Evolutionary conservation across 2,888 invertebrate species (phyloP), one percentile per base, ranked within the genome.

Genomic region (Drosophila testacea): DNA sequence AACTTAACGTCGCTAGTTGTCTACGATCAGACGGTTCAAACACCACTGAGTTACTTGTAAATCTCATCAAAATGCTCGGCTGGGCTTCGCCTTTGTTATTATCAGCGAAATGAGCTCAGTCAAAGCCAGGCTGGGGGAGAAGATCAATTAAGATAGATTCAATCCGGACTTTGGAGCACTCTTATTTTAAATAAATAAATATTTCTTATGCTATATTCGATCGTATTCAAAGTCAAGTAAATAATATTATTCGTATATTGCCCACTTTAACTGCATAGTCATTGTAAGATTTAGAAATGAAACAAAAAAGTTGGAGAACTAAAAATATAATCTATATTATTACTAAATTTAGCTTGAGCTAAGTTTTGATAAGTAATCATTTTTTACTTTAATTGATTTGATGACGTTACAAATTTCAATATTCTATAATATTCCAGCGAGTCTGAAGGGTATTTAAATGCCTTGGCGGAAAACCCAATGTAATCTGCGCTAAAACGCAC

Each of bases 1-100:
- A 39, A 39, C 38, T 41, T 30, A 56, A 50, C 46, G 34, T 48
- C 52, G 65, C 38, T 32, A 39, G 41, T 48, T 63, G 63, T 16
- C 50, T 28, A 48, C 67, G 63, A 51, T 57, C 66, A 61, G 48
- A 55, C 80, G 59, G 51, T 64, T 75, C 63, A 61, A 52, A 66
- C 44, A 55, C 63, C 62, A 85, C 83, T 83, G 69, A 83, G 42
- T 42, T 44, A 46, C 42, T 59, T 60, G 36, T 55, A 46, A 55
- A 63, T 71, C 65, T 34, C 62, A 32, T 39, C 46, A 36, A 55
- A 55, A 73, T 52, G 52, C 52, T 47, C 30, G 55, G 61, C 76
- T 71, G 47, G 68, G 72, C 73, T 62, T 6, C 32, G 63, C 6
- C 61, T 73, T 34, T 44, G 66, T 51, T 39, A 69, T 78, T 83